These are phyloP conservation scores for Theropithecus gelada DNA, from an alignment of 2,113 vertebrate species.

Conservation along the genomic window DNA sequence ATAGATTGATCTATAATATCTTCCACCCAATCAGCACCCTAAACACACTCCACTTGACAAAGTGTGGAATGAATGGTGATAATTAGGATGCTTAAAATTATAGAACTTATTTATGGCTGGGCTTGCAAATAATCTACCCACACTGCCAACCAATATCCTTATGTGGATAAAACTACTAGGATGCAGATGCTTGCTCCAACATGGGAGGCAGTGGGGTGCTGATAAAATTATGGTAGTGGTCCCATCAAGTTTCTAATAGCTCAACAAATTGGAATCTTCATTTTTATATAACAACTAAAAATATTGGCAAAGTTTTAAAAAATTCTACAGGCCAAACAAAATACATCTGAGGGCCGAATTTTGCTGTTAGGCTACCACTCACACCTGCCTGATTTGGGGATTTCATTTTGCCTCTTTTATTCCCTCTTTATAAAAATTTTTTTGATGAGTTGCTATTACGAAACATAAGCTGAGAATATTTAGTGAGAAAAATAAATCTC, in stretches of 20 bases:
- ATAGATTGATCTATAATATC: not conserved
- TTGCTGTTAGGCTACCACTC: not conserved
- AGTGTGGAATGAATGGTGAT: not conserved
- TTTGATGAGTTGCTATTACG: not conserved
- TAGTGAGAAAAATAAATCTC: not conserved
- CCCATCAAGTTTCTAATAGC: not conserved
- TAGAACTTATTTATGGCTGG: not conserved
- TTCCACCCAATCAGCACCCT: not conserved
- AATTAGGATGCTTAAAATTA: not conserved
- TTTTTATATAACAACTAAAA: not conserved
- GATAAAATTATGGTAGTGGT: not conserved
- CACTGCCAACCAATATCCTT: not conserved
- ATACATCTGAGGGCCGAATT: not conserved
- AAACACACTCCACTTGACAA: not conserved
- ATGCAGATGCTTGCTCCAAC: not conserved
- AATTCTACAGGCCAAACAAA: not conserved
- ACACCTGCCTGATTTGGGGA: not conserved
- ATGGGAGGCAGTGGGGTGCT: fast-evolving
- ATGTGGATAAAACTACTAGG: not conserved
- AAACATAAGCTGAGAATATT: not conserved
- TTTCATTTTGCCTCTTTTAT: not conserved
- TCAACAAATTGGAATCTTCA: not conserved
- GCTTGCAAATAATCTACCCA: not conserved
- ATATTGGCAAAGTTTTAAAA: not conserved
- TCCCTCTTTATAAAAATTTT: not conserved